Conservation (phyloP, 2,888 invertebrate genomes). For the Eristalis tenax region DNA sequence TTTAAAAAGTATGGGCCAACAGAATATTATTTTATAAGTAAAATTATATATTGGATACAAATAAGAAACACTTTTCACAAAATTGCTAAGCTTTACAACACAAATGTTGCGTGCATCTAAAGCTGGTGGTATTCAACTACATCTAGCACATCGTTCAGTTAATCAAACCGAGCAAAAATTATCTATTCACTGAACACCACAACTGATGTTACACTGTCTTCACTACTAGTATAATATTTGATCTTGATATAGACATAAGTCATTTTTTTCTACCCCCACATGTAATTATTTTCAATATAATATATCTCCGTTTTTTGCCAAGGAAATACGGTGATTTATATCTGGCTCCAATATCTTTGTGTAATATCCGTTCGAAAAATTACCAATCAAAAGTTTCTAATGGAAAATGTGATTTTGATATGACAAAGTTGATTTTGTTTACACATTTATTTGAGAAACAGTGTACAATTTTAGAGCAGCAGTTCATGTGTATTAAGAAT, state of each 20-base stretch:
- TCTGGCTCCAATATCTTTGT: slow-evolving; percentile 10
- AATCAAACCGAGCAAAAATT: background rate
- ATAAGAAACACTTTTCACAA: no score
- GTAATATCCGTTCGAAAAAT: background rate
- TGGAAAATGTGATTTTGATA: slow-evolving; percentile 16
- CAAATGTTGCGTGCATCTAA: background rate
- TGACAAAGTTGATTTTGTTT: background rate
- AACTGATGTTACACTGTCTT: background rate
- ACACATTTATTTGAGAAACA: background rate
- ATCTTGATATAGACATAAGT: slow-evolving; percentile 24
- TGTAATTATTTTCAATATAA: slow-evolving; percentile 36
- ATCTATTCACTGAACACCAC: background rate
- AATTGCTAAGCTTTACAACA: no score
- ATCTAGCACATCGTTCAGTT: background rate
- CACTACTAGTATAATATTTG: slow-evolving; percentile 12
- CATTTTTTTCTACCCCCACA: slow-evolving; percentile 1
- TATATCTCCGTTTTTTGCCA: slow-evolving; percentile 37
- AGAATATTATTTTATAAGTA: no score
- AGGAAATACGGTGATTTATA: slow-evolving; percentile 22
- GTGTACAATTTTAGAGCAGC: background rate
- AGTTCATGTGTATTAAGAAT: background rate
- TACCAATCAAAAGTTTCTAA: background rate
- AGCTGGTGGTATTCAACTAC: background rate
- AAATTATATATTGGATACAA: no score
- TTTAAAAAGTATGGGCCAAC: no score